phyloP scores from a whole-genome alignment of 2,113 vertebrate species.

The Myiopsitta monachus region DNA sequence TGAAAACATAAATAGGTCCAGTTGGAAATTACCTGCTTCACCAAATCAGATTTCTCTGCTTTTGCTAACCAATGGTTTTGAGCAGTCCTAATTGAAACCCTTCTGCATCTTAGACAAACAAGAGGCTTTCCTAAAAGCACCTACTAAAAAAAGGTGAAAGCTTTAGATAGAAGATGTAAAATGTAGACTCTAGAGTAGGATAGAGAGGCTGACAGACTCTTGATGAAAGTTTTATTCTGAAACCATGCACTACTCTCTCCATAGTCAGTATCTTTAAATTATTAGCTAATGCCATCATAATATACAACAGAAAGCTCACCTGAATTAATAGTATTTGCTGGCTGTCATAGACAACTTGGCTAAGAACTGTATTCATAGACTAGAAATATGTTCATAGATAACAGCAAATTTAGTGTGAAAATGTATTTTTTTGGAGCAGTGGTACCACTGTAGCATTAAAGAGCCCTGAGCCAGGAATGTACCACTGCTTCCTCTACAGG shows the following conservation, averaged over 20 bases:
- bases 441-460: background rate
- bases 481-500: background rate
- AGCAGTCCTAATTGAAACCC: background rate
- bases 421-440: background rate
- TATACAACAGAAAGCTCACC: background rate
- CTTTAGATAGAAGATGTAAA: background rate
- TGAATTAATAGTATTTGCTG: background rate
- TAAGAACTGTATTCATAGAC: background rate
- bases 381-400: background rate
- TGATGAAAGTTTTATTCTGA: background rate
- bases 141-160: background rate
- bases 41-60: background rate
- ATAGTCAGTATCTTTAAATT: background rate
- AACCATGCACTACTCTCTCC: background rate
- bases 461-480: background rate
- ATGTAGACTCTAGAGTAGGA: background rate
- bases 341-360: background rate
- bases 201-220: background rate
- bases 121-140: background rate
- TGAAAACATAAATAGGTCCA: background rate
- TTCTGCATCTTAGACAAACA: background rate
- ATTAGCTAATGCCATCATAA: background rate
- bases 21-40: background rate
- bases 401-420: background rate
- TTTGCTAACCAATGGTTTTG: background rate